Evolutionary conservation across 2,888 invertebrate species (phyloP).

Genomic region (Acanthosepion pharaonis): DNA sequence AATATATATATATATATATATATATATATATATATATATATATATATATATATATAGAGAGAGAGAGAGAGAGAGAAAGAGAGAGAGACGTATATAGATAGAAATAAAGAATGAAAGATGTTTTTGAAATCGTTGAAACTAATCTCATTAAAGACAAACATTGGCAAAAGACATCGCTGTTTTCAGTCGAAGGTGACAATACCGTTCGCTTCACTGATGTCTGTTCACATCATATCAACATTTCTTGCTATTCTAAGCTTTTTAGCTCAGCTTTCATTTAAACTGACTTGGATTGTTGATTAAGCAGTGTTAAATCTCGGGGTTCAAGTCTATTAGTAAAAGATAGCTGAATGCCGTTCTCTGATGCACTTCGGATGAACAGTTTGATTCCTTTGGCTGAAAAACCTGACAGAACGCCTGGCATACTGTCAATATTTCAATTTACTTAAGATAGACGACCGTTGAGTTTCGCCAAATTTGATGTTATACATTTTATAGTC

Average conservation of each 20-base stretch:
- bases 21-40: no score
- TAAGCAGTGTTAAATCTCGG: not conserved
- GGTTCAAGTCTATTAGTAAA: not conserved
- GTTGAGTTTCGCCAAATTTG: not conserved
- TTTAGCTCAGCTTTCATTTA: not conserved
- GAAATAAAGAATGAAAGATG: no score
- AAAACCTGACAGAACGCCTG: not conserved
- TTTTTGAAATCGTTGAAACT: not conserved
- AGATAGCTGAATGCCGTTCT: not conserved
- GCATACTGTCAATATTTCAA: not conserved
- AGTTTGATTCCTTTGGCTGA: not conserved
- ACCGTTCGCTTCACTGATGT: not conserved
- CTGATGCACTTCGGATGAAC: not conserved
- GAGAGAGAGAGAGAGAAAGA: no score
- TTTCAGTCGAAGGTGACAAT: not conserved
- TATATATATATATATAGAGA: no score
- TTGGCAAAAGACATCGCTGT: not conserved
- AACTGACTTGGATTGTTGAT: not conserved
- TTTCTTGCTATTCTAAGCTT: not conserved
- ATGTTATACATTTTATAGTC: not conserved
- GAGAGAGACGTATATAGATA: no score
- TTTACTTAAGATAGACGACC: not conserved
- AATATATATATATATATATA: no score
- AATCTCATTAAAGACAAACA: not conserved
- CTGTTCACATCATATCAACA: not conserved